Evolutionary conservation across 2,797 vertebrate species (phyloP).

Genomic region (Ispidina picta): DNA sequence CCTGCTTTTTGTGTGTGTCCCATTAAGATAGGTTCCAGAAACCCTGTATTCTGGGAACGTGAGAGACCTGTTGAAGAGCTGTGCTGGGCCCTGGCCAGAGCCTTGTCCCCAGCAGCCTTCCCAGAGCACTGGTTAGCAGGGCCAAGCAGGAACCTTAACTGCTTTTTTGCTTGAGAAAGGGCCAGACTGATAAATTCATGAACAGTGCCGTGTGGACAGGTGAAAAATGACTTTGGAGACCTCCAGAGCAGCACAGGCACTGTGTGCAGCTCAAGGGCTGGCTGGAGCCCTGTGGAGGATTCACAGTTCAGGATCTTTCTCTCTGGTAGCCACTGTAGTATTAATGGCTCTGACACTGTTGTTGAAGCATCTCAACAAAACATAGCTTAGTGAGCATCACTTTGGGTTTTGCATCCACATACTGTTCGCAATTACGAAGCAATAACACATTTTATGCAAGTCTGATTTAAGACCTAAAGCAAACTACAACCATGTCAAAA

Average conservation of each 20-base stretch:
- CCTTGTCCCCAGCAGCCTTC: neutral
- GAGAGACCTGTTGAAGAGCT: neutral
- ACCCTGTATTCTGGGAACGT: neutral
- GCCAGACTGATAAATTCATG: neutral
- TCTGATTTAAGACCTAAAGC: neutral
- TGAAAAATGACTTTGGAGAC: slow-evolving; percentile 13
- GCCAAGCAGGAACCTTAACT: neutral
- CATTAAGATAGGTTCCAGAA: accelerated
- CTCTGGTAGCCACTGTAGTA: neutral
- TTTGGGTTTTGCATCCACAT: neutral
- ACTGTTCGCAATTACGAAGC: neutral
- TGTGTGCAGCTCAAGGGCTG: neutral
- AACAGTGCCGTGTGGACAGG: neutral
- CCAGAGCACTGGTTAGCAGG: neutral
- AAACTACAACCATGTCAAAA: neutral
- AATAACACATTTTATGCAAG: accelerated
- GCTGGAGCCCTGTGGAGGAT: neutral
- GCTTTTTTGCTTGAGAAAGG: neutral
- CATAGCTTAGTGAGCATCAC: neutral
- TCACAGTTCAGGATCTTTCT: neutral
- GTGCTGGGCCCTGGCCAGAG: neutral
- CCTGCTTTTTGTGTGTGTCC: neutral
- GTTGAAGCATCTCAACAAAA: neutral
- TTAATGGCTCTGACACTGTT: neutral
- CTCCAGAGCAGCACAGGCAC: neutral